phyloP scores from a whole-genome alignment of 2,888 invertebrate genomes.

The Neoaliturus tenellus region DNA sequence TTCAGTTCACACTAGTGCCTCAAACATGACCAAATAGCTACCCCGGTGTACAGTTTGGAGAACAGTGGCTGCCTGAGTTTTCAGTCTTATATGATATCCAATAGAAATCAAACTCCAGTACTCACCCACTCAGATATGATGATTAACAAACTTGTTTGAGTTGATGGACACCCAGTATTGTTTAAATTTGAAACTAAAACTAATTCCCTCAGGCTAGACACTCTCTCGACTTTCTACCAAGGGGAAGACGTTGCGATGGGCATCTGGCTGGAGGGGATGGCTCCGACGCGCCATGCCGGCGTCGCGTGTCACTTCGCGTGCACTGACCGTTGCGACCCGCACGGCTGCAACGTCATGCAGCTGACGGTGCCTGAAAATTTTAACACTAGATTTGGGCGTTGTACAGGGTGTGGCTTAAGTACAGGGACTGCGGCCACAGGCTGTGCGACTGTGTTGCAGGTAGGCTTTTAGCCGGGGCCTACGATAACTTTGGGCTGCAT shows the following conservation, averaged over 20 bases:
- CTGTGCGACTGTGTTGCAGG: conserved; percentile 35
- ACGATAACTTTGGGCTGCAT: no score
- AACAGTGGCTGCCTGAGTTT: no score
- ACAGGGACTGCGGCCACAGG: conserved; percentile 31
- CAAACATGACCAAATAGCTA: no score
- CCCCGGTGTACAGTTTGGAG: no score
- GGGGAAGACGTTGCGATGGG: conserved; percentile 68
- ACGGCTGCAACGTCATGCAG: conserved; percentile 58
- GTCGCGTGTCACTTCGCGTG: conserved; percentile 62
- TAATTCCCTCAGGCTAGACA: not conserved
- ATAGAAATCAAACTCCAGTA: no score
- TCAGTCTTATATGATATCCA: no score
- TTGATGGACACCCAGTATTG: not conserved
- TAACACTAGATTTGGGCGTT: no score
- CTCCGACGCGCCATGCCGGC: conserved; percentile 55
- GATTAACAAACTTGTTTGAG: not conserved
- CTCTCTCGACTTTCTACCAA: conserved; percentile 53
- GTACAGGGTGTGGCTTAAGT: conserved; percentile 55
- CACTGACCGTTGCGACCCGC: conserved; percentile 29
- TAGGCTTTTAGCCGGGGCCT: no score
- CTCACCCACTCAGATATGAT: no score
- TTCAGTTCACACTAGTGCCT: no score
- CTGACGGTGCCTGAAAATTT: conserved; percentile 53
- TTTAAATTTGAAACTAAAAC: not conserved
- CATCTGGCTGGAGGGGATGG: conserved; percentile 64